Conservation (phyloP, 2,113 vertebrate species). For the Dromaius novaehollandiae region DNA sequence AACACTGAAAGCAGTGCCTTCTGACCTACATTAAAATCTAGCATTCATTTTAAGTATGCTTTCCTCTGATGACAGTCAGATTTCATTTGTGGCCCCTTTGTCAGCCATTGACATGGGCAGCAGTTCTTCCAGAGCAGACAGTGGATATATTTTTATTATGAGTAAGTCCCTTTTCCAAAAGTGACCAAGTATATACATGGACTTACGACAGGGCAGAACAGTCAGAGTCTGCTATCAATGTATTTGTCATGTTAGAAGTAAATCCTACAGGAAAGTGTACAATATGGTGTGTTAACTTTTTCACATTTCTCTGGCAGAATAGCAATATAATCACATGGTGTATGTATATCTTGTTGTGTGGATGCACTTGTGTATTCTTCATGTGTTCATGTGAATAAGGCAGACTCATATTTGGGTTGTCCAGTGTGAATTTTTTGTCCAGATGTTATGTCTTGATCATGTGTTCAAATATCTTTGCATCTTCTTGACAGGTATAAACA, state of each 20-base stretch:
- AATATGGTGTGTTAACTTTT: background rate
- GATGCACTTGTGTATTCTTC: too few relatives aligned
- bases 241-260: background rate
- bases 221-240: background rate
- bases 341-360: rapidly evolving
- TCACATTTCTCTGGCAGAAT: background rate
- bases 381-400: background rate
- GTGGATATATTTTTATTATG: background rate
- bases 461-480: background rate
- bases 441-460: background rate
- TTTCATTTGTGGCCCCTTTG: background rate
- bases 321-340: rapidly evolving
- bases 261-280: background rate
- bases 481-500: background rate
- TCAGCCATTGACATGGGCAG: background rate
- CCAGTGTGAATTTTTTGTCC: background rate
- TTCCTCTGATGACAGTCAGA: background rate
- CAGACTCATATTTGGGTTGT: background rate
- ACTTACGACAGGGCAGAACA: background rate
- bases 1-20: background rate
- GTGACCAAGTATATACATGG: background rate
- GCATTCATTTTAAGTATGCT: background rate
- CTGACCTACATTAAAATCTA: background rate
- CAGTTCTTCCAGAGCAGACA: background rate
- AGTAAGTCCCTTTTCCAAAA: background rate